phyloP scores from a whole-genome alignment of 2,113 vertebrate species.

The Coracopsis vasa region DNA sequence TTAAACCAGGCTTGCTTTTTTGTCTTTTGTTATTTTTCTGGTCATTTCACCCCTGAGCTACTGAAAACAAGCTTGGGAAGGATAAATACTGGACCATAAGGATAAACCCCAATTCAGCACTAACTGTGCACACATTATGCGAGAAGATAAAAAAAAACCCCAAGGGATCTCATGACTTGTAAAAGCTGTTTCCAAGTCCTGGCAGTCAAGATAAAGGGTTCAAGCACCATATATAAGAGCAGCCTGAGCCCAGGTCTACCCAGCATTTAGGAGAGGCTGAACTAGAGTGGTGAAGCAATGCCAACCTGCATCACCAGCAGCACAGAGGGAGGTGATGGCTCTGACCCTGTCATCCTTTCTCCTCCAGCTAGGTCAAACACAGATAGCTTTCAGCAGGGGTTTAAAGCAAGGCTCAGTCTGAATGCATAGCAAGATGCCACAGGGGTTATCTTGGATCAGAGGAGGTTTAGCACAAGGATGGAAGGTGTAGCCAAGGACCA shows the following conservation, averaged over 20 bases:
- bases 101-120: not conserved
- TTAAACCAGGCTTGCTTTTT: not conserved
- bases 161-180: not conserved
- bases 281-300: accelerated
- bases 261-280: not conserved
- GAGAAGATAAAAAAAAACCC: not conserved
- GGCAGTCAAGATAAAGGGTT: not conserved
- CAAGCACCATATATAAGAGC: not conserved
- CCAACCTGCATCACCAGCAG: accelerated
- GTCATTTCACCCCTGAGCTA: not conserved
- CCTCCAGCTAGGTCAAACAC: not conserved
- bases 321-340: not conserved
- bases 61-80: not conserved
- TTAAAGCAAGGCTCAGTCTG: not conserved
- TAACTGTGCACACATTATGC: not conserved
- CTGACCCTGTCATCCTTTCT: accelerated
- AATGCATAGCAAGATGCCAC: not conserved
- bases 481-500: not conserved
- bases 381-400: not conserved
- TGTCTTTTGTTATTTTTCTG: not conserved
- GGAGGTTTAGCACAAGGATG: not conserved
- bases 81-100: not conserved
- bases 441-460: not conserved
- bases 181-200: not conserved
- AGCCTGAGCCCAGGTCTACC: not conserved